Base-by-base conservation (phyloP, 2,113 vertebrate genomes). In the Paradoxurus hermaphroditus region DNA sequence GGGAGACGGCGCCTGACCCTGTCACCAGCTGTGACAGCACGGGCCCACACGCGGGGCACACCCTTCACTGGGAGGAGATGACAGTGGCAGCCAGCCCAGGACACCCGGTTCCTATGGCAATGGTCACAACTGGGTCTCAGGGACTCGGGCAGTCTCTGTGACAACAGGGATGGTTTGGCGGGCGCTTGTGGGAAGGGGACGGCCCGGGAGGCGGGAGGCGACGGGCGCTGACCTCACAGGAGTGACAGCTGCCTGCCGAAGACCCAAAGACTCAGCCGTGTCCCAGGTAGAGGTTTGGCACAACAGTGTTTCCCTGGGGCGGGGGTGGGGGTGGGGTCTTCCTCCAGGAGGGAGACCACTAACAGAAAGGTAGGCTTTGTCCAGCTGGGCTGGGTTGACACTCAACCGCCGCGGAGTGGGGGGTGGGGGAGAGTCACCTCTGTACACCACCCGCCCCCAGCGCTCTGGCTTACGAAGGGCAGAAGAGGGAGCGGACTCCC, bases 221-320 rank as follows among this genome's bases (percentile, higher is more conserved):
- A 73, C 3, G 23, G 41, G 63, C 31, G 39, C 31, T 21, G 49
- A n/a, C 63, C 51, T 92, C 78, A 83, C 7, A 70, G 83, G 34
- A 70, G 51, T 62, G 90, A 77, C 13, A 65, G 63, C 72, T 34
- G 34, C 59, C 87, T 0, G 5, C 13, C 9, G 51, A 90, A 92
- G 90, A 96, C 73, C 63, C 72, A 16, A 90, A 92, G 90, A 96
- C 73, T 56, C 72, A 16, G 81, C 83, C 53, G 16, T 44, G 65
- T 67, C 65, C 85, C n/a, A 31, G 82, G 77, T 44, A 84, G 75
- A 85, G 86, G 82, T 90, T 96, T 97, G 97, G 97, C 97, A 98
- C 92, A 11, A 94, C 19, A 62, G 83, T 75, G 90, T 86, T 63
- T 70, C 62, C 95, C 93, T 81, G 79, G 83, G 53, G 53, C 5